Conservation (phyloP, 2,888 invertebrate species). For the Tubulanus polymorphus region DNA sequence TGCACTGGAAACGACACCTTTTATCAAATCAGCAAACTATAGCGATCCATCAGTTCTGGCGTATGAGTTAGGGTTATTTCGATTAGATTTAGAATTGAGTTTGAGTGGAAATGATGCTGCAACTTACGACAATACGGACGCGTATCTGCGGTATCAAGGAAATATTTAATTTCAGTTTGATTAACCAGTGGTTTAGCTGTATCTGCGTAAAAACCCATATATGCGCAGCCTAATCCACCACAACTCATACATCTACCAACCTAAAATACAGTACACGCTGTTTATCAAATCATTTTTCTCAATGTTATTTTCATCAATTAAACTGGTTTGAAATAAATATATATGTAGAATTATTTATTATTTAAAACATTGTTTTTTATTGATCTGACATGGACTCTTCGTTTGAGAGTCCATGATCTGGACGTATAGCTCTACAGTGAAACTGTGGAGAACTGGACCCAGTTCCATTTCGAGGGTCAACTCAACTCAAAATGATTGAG, state of each 20-base stretch:
- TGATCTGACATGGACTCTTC: too few relatives aligned
- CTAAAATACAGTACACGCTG: conserved; percentile 9
- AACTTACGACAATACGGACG: conserved; percentile 33
- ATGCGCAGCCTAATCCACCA: conserved; percentile 33
- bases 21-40: conserved; percentile 4
- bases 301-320: not conserved
- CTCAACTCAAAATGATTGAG: too few relatives aligned
- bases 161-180: conserved; percentile 25
- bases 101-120: not conserved
- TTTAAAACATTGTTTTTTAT: too few relatives aligned
- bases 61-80: conserved; percentile 5
- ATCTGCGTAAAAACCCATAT: conserved; percentile 51
- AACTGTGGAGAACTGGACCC: too few relatives aligned
- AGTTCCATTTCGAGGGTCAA: too few relatives aligned
- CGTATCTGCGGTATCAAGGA: conserved; percentile 24
- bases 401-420: too few relatives aligned
- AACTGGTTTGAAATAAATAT: not conserved
- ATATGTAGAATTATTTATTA: not conserved
- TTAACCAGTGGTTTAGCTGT: conserved; percentile 23
- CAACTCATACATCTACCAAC: conserved; percentile 64
- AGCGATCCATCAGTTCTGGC: not conserved
- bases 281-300: not conserved
- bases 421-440: too few relatives aligned
- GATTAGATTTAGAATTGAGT: not conserved
- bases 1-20: not conserved